Conservation (phyloP, 2,113 vertebrate species). For the Xiphophorus maculatus region DNA sequence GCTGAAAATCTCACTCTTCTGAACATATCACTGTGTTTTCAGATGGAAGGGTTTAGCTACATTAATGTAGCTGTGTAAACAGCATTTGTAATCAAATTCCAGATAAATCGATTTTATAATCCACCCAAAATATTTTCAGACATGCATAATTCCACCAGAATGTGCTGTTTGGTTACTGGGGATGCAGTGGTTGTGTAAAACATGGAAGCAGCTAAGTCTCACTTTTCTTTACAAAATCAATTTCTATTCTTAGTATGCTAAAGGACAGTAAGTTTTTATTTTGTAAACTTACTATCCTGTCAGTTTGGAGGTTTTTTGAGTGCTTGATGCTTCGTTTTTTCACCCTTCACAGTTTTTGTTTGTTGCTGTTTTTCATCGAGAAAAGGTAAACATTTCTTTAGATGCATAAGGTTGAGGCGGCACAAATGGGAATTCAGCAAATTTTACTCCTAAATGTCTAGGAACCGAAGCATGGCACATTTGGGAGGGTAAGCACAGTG, state of each 20-base stretch:
- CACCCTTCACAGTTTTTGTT: not conserved
- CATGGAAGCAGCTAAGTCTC: not conserved
- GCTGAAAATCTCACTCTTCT: not conserved
- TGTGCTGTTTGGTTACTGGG: not conserved
- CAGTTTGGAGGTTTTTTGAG: not conserved
- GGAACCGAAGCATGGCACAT: no score
- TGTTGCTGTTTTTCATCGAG: not conserved
- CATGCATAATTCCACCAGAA: not conserved
- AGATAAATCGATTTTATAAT: not conserved
- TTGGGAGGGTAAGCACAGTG: not conserved
- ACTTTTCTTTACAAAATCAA: not conserved
- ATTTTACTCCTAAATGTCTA: not conserved
- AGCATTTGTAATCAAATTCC: not conserved
- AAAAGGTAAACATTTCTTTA: not conserved
- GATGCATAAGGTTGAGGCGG: not conserved
- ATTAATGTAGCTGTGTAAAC: not conserved
- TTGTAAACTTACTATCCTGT: not conserved
- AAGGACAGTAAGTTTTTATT: no score
- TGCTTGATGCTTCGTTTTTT: not conserved
- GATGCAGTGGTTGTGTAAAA: not conserved
- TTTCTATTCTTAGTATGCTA: not conserved
- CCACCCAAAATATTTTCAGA: not conserved
- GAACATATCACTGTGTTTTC: not conserved
- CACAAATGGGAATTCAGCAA: not conserved
- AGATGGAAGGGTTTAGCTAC: not conserved